Percentiles rank a stretch among this genome's conserved stretches.
These are phyloP conservation scores for Lutjanus argentimaculatus DNA, from an alignment of 2,797 vertebrate species.

Conservation along the genomic window DNA sequence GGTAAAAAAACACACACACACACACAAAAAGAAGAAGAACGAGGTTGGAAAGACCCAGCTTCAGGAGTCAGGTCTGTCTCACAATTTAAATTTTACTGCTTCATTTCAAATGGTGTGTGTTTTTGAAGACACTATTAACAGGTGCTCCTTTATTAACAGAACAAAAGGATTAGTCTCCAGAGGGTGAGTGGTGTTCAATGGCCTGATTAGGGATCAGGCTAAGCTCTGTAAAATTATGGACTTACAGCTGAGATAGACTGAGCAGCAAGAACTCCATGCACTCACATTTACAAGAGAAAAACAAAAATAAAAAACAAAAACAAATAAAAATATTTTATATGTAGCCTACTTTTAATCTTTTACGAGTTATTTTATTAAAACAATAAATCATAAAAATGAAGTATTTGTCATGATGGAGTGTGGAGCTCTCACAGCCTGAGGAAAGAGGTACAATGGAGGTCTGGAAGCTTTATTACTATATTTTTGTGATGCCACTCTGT, in stretches of 20 bases:
- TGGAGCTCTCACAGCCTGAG: too few species aligned
- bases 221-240: slow-evolving; percentile 68
- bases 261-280: slow-evolving; percentile 29
- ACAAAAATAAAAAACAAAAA: background rate
- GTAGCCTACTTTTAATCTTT: too few species aligned
- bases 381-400: too few species aligned
- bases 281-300: slow-evolving; percentile 45
- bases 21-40: slow-evolving; percentile 32
- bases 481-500: too few species aligned
- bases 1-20: slow-evolving; percentile 81
- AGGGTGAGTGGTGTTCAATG: slow-evolving; percentile 69
- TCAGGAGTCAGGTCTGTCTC: slow-evolving; percentile 88
- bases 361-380: too few species aligned
- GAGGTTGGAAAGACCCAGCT: slow-evolving; percentile 71
- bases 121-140: slow-evolving; percentile 88
- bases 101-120: slow-evolving; percentile 87
- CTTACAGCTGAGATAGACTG: slow-evolving; percentile 43
- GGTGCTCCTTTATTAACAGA: slow-evolving; percentile 88
- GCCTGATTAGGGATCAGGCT: slow-evolving; percentile 72
- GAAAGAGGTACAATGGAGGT: too few species aligned
- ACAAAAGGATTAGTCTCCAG: slow-evolving; percentile 85
- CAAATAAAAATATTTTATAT: background rate
- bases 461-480: too few species aligned
- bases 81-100: slow-evolving; percentile 87
- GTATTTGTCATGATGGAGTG: too few species aligned